A percentile compares a stretch with the other conserved stretches of the same genome.
Conservation (phyloP, 2,113 vertebrate species). For the Oceanodroma tethys region DNA sequence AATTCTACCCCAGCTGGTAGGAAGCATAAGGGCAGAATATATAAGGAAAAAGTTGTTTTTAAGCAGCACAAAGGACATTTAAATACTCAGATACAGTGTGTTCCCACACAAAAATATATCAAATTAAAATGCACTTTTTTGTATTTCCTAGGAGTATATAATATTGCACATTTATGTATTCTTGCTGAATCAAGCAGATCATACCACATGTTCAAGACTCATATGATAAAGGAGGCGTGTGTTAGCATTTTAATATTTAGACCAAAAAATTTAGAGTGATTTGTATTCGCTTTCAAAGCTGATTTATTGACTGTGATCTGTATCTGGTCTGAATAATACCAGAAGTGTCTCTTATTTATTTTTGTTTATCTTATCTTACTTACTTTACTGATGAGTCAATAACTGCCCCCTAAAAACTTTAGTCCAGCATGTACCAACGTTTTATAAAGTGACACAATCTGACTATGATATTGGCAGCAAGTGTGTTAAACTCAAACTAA, state of each 20-base stretch:
- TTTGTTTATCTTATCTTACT: too few relatives aligned
- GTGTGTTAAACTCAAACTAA: constrained; percentile 7
- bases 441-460: background rate
- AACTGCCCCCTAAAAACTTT: background rate
- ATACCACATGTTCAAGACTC: background rate
- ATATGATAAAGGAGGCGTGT: background rate
- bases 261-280: constrained; percentile 4
- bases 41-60: background rate
- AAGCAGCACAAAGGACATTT: background rate
- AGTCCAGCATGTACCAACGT: background rate
- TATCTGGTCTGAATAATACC: background rate
- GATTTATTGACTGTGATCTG: background rate
- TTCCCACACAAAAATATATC: background rate
- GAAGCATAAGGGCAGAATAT: background rate
- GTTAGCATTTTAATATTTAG: constrained; percentile 33
- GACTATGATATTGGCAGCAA: background rate
- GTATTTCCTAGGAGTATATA: background rate
- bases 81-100: background rate
- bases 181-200: constrained; percentile 15
- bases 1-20: background rate
- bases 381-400: constrained; percentile 1
- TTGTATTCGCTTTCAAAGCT: background rate
- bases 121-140: background rate
- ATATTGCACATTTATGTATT: background rate
- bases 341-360: background rate